These are phyloP conservation scores for Xenotilapia flavipinnis DNA, from an alignment of 2,113 vertebrate genomes.

Conservation along the genomic window DNA sequence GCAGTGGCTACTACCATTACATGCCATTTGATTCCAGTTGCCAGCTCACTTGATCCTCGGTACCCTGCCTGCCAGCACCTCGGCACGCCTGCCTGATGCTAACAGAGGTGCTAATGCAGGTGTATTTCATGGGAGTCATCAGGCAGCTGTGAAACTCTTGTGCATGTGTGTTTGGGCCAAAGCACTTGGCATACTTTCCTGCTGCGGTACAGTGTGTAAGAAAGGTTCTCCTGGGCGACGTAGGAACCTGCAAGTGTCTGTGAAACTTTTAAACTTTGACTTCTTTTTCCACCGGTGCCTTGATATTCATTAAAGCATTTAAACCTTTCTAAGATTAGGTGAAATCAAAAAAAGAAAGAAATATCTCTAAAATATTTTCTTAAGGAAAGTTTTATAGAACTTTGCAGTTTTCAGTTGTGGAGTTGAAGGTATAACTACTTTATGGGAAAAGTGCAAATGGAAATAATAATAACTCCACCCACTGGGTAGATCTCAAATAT, in stretches of 20 bases:
- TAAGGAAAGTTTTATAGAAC: background rate
- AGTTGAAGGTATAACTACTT: background rate
- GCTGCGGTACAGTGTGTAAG: background rate
- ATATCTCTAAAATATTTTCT: background rate
- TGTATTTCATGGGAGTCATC: constrained; percentile 46
- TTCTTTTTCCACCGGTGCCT: background rate
- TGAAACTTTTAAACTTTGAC: constrained; percentile 31
- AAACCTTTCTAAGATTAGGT: background rate
- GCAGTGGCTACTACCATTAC: constrained; percentile 28
- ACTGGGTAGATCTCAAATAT: background rate
- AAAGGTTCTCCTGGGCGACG: background rate
- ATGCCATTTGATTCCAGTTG: constrained; percentile 46
- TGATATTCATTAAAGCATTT: background rate
- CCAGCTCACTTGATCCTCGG: constrained; percentile 33
- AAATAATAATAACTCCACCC: background rate
- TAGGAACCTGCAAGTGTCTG: constrained; percentile 24
- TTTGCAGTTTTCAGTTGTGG: background rate
- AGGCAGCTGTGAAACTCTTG: background rate
- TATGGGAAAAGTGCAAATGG: background rate
- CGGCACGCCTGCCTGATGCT: background rate
- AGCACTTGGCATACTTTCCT: constrained; percentile 45
- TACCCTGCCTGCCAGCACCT: background rate
- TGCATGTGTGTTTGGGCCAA: constrained; percentile 18
- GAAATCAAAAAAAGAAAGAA: background rate
- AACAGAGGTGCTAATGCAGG: constrained; percentile 59